phyloP scores from a whole-genome alignment of 2,888 invertebrate species.

The Apodemia hepburni region DNA sequence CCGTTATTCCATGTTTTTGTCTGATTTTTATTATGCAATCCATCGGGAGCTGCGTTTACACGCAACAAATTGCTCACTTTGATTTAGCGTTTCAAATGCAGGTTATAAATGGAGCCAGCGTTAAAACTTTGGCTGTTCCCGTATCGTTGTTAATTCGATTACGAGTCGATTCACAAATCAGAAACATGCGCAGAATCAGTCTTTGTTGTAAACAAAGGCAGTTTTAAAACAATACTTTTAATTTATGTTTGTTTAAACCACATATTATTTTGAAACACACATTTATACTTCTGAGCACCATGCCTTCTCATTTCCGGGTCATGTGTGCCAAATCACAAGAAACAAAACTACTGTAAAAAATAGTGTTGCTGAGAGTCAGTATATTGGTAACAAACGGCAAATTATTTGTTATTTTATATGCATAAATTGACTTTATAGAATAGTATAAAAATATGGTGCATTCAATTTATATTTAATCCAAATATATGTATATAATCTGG shows the following conservation, averaged over 20 bases:
- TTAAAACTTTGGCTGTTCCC: not conserved
- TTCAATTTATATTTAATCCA: too few species aligned
- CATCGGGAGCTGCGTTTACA: constrained; percentile 62
- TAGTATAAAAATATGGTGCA: too few species aligned
- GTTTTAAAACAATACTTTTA: not conserved
- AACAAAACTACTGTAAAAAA: too few species aligned
- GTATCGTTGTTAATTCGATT: not conserved
- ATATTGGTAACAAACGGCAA: too few species aligned
- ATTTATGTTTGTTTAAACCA: not conserved
- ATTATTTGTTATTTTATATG: too few species aligned
- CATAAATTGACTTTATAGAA: too few species aligned
- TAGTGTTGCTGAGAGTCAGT: too few species aligned
- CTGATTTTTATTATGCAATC: constrained; percentile 67
- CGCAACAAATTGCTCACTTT: constrained; percentile 66
- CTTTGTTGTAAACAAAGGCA: not conserved
- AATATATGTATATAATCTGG: too few species aligned
- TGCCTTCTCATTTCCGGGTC: too few species aligned
- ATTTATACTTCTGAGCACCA: too few species aligned
- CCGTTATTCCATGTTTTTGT: constrained; percentile 57
- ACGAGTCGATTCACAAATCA: constrained; percentile 1
- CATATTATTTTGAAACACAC: not conserved
- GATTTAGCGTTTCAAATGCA: constrained; percentile 45
- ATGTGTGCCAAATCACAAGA: too few species aligned
- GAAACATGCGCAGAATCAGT: not conserved
- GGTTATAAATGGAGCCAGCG: constrained; percentile 30